Base-by-base conservation (phyloP, 2,888 invertebrate genomes). In the Cenopis cana region DNA sequence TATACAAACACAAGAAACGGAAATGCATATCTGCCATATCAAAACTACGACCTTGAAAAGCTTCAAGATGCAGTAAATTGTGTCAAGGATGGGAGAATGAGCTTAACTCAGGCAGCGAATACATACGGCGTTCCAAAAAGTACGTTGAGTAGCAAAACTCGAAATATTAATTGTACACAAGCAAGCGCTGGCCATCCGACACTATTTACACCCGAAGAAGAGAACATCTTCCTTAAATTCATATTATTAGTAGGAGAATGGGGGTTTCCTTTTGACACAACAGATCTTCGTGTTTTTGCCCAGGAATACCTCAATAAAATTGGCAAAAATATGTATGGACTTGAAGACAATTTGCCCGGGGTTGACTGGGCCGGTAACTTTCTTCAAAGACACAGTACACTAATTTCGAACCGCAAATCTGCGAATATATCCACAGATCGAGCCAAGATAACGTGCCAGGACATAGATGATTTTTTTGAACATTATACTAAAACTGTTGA, bases 221-320 rank as follows among this genome's bases (percentile, higher is more conserved):
- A 54, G 54, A 54, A 54, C 29, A 24, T 54, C 54, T 54, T 54
- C 54, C 54, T 54, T 54, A 54, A 54, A 24, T 54, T 24, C 54
- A 54, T 54, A 54, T 54, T 54, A 54, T 36, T 38, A 57, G 57
- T 38, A 57, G 57, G 57, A 57, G 57, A 57, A 57, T 57, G 36
- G 57, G 57, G 57, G n/a, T 57, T 57, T 38, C 57, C 57, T 57
- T 57, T 57, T 57, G 36, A 57, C 20, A 57, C 57, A 57, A 57
- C 18, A 57, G 59, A 59, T 59, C 59, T 41, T 59, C 59, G 20
- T 57, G 59, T 59, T 38, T 59, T 59, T 17, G 59, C 59, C 33
- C 41, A 59, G 59, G 41, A 59, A 59, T 20, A 59, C 59, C 41
- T 59, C 36, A 57, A 59, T 59, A 59, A 54, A 54, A 29, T 54